A percentile compares a stretch with the other conserved stretches of the same genome.
These are phyloP conservation scores for Grapholita molesta DNA, from an alignment of 1,140 invertebrate genomes.

Conservation along the genomic window DNA sequence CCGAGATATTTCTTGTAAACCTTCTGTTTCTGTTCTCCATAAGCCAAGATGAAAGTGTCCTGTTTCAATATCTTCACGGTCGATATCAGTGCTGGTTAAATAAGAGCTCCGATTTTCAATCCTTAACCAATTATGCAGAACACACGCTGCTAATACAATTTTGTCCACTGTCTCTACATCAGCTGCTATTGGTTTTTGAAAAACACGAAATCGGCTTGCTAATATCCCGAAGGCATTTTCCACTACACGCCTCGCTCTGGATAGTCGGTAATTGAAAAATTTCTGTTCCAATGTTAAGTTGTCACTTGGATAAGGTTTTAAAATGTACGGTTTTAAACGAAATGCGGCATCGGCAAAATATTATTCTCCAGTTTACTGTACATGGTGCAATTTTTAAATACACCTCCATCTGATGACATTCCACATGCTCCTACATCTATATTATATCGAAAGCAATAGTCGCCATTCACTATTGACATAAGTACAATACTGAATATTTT, in stretches of 20 bases:
- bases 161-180: too few relatives aligned
- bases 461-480: not conserved
- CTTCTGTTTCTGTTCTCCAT: too few relatives aligned
- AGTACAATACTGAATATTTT: not conserved
- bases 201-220: not conserved
- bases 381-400: not conserved
- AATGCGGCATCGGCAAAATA: conserved; percentile 66
- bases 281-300: conserved; percentile 39
- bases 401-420: not conserved
- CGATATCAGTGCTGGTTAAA: too few relatives aligned
- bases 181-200: not conserved
- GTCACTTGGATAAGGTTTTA: conserved; percentile 60
- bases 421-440: not conserved
- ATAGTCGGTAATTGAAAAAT: conserved; percentile 65
- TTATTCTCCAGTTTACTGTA: not conserved
- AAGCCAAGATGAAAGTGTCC: too few relatives aligned
- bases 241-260: conserved; percentile 41
- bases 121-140: too few relatives aligned
- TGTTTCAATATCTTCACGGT: too few relatives aligned
- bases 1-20: too few relatives aligned
- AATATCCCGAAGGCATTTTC: conserved; percentile 40
- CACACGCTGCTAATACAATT: too few relatives aligned
- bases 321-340: conserved; percentile 52
- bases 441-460: not conserved
- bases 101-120: too few relatives aligned